These are phyloP conservation scores for Ptilonorhynchus violaceus DNA, from an alignment of 2,113 vertebrate genomes.

Conservation along the genomic window DNA sequence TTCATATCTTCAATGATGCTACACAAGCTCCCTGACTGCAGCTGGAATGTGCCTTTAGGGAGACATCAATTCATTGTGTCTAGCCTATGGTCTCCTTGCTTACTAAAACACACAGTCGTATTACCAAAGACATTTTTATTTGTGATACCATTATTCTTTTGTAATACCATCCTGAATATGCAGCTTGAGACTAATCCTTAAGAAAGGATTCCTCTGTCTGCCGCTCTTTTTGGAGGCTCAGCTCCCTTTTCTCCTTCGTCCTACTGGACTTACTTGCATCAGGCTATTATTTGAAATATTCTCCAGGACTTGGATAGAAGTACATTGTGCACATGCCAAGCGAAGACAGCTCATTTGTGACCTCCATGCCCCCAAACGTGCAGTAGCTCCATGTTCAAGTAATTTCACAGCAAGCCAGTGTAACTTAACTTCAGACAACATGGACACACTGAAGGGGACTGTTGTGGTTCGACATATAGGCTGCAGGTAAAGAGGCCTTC, in stretches of 20 bases:
- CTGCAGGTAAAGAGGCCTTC: neutral
- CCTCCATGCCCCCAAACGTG: neutral
- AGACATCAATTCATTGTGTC: neutral
- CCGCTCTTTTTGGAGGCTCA: neutral
- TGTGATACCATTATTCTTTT: neutral
- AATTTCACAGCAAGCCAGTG: neutral
- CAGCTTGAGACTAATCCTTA: neutral
- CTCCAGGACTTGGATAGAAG: neutral
- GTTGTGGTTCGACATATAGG: no score
- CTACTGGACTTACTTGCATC: neutral
- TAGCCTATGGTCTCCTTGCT: neutral
- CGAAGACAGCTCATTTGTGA: neutral
- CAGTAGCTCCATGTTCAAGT: neutral
- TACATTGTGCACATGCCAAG: neutral
- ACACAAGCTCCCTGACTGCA: neutral
- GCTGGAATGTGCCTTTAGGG: neutral
- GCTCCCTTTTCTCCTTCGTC: neutral
- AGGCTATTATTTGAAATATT: neutral
- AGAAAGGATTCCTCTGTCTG: neutral
- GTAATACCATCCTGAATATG: neutral
- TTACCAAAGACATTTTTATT: neutral
- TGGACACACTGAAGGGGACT: rapidly evolving
- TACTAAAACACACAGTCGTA: neutral
- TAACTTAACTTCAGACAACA: neutral
- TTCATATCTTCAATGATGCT: rapidly evolving